Conservation (phyloP, 2,113 vertebrate genomes). For the Chamaea fasciata region DNA sequence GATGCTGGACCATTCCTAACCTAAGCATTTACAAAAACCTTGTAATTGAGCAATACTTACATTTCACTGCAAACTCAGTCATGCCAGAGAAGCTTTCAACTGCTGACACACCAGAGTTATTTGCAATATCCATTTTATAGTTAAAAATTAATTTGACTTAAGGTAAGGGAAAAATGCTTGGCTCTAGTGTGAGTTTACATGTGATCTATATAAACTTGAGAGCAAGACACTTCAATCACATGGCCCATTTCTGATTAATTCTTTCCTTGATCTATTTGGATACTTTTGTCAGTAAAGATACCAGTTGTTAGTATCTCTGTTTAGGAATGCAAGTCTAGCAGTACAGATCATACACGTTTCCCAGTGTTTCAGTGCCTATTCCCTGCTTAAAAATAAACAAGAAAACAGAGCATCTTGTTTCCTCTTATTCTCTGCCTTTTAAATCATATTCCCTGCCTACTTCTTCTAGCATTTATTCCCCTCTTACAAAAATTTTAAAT, state of each 20-base stretch:
- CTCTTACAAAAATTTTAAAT: background rate
- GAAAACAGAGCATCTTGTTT: background rate
- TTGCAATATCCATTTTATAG: background rate
- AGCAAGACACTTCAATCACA: background rate
- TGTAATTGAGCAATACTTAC: background rate
- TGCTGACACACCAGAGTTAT: background rate
- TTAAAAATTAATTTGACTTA: background rate
- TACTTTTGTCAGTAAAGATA: background rate
- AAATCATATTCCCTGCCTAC: background rate
- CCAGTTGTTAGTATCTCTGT: background rate
- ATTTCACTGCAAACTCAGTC: background rate
- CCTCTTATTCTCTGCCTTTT: background rate
- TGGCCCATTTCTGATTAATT: background rate
- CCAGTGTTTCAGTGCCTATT: background rate
- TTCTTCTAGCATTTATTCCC: rapidly evolving
- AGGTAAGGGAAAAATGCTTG: background rate
- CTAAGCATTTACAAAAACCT: background rate
- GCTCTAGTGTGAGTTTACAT: background rate
- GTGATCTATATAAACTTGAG: background rate
- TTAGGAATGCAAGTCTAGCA: background rate
- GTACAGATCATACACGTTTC: background rate
- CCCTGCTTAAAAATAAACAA: background rate
- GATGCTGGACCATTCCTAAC: background rate
- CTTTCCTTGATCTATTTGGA: background rate
- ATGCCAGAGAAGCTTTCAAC: background rate